These are phyloP conservation scores for Brotula barbata DNA, from an alignment of 2,797 vertebrate genomes.

Conservation along the genomic window DNA sequence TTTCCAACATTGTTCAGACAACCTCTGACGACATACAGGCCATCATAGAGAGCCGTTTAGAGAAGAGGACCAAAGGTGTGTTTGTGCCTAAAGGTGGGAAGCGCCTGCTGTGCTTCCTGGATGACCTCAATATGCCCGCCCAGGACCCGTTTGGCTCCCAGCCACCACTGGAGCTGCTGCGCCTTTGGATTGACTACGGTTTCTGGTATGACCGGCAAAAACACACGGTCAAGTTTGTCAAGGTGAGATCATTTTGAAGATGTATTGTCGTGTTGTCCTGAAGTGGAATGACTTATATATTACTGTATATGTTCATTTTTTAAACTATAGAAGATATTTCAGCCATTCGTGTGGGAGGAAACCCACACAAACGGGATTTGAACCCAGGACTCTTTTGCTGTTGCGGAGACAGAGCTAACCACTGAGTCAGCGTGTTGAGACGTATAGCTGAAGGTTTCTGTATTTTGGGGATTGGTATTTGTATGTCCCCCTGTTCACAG, in stretches of 20 bases:
- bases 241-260: slow-evolving; percentile 78
- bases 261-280: too few species aligned
- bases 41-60: slow-evolving; percentile 85
- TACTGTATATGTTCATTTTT: too few species aligned
- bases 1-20: slow-evolving; percentile 72
- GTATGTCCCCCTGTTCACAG: neutral
- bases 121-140: slow-evolving; percentile 91
- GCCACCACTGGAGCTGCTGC: slow-evolving; percentile 88
- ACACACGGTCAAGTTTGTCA: slow-evolving; percentile 82
- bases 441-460: too few species aligned
- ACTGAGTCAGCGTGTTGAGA: too few species aligned
- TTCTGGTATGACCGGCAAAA: slow-evolving; percentile 90
- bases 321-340: too few species aligned
- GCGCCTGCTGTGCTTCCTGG: slow-evolving; percentile 85
- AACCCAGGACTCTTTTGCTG: too few species aligned
- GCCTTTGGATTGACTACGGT: slow-evolving; percentile 89
- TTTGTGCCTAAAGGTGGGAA: slow-evolving; percentile 85
- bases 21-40: slow-evolving; percentile 86
- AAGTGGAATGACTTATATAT: too few species aligned
- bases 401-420: too few species aligned
- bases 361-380: too few species aligned
- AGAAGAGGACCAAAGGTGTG: slow-evolving; percentile 87
- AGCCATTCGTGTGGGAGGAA: too few species aligned
- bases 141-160: slow-evolving; percentile 87
- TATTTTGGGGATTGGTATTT: too few species aligned